Conservation (phyloP, 2,797 vertebrate species). For the Micropoecilia bifurca region DNA sequence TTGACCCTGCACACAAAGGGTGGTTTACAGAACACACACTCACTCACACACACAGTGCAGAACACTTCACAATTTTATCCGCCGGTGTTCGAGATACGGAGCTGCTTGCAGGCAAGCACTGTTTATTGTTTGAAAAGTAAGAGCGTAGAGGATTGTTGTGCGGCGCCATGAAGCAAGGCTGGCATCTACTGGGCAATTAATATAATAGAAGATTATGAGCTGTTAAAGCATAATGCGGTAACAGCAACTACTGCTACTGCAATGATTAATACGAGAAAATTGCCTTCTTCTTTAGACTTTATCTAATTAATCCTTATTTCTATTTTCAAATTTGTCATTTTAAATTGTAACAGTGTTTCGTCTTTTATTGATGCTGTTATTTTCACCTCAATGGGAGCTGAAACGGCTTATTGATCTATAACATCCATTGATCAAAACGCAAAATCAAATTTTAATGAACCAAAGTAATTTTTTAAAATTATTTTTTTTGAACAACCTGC, state of each 20-base stretch:
- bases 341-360: neutral
- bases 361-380: neutral
- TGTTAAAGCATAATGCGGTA: neutral
- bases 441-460: neutral
- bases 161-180: conserved; percentile 19
- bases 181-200: conserved; percentile 64
- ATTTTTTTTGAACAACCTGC: neutral
- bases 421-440: neutral
- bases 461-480: neutral
- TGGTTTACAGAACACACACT: conserved; percentile 47
- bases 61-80: conserved; percentile 37
- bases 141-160: neutral
- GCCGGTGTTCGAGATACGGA: conserved; percentile 19
- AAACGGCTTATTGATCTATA: neutral
- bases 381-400: neutral
- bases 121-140: conserved; percentile 3
- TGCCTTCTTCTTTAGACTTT: neutral
- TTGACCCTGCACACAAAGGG: conserved; percentile 63
- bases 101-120: conserved; percentile 21
- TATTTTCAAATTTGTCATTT: neutral
- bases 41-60: conserved; percentile 18
- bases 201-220: neutral
- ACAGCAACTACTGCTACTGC: neutral
- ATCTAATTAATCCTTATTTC: neutral
- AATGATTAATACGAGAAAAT: neutral